Conservation (phyloP, 2,113 vertebrate species). For the Micronycteris hirsuta region DNA sequence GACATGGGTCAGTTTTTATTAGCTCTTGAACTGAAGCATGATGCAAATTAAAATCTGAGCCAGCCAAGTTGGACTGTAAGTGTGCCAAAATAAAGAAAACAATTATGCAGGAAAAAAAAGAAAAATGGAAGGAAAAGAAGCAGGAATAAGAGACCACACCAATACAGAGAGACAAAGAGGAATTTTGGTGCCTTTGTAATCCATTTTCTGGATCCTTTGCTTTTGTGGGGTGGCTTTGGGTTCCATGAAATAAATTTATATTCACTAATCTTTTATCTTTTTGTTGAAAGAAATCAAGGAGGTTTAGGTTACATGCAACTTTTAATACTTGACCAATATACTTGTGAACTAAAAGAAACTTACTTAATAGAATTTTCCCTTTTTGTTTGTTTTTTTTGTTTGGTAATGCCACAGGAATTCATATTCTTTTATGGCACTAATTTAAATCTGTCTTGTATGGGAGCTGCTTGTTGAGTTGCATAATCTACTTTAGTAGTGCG, state of each 20-base stretch:
- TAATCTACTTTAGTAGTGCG: not conserved
- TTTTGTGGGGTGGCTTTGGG: not conserved
- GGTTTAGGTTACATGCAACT: not conserved
- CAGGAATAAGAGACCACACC: not conserved
- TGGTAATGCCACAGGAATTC: not conserved
- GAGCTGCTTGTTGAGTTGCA: not conserved
- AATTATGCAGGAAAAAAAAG: not conserved
- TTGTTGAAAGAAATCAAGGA: not conserved
- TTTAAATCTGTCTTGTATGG: not conserved
- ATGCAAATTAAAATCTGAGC: not conserved
- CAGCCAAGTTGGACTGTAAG: not conserved
- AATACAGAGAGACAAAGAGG: not conserved
- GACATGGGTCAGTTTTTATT: not conserved
- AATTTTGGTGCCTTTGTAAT: not conserved
- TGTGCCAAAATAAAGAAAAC: not conserved
- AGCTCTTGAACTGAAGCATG: not conserved
- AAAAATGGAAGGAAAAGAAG: not conserved
- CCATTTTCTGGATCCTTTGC: not conserved
- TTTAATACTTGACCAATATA: constrained; percentile 12
- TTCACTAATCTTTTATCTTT: not conserved
- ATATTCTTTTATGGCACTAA: not conserved
- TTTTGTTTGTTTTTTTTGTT: not conserved
- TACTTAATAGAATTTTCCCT: not conserved
- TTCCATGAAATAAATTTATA: not conserved
- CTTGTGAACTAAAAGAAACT: not conserved